Evolutionary conservation across 2,797 vertebrate genomes (phyloP).

Genomic region (Sphenopsis melanotis): DNA sequence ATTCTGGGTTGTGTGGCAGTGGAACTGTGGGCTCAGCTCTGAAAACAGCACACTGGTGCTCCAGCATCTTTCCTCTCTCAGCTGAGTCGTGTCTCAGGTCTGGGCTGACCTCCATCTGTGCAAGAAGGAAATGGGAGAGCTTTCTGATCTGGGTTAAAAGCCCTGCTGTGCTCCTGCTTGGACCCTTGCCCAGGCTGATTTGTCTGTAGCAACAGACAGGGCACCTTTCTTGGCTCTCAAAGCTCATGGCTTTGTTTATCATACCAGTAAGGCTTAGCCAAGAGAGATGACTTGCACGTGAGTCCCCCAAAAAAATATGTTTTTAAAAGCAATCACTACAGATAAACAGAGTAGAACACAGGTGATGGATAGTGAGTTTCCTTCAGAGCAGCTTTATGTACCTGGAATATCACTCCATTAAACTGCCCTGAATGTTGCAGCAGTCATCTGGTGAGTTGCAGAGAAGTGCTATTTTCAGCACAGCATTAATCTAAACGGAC

Average conservation of each 20-base stretch:
- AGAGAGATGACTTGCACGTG: not conserved
- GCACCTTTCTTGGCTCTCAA: not conserved
- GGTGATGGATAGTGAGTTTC: not conserved
- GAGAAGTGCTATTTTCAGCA: constrained; percentile 40
- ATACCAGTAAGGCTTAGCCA: not conserved
- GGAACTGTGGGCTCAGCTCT: not conserved
- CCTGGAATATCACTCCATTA: not conserved
- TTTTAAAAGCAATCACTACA: not conserved
- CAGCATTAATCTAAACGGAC: constrained; percentile 27
- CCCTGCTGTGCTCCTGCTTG: not conserved
- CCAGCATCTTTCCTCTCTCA: not conserved
- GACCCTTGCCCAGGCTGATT: not conserved
- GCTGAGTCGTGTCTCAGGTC: not conserved
- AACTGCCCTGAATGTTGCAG: not conserved
- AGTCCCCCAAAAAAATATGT: not conserved
- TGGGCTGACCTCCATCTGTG: not conserved
- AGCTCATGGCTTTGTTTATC: not conserved
- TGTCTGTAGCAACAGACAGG: not conserved
- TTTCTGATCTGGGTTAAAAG: not conserved
- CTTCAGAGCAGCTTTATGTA: not conserved
- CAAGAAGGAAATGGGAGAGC: not conserved
- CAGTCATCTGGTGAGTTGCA: not conserved
- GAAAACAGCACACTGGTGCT: not conserved
- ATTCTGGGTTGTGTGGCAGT: not conserved
- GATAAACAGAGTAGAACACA: not conserved